Evolutionary conservation across 2,888 invertebrate genomes (phyloP).

Genomic region (Dynastes maya): DNA sequence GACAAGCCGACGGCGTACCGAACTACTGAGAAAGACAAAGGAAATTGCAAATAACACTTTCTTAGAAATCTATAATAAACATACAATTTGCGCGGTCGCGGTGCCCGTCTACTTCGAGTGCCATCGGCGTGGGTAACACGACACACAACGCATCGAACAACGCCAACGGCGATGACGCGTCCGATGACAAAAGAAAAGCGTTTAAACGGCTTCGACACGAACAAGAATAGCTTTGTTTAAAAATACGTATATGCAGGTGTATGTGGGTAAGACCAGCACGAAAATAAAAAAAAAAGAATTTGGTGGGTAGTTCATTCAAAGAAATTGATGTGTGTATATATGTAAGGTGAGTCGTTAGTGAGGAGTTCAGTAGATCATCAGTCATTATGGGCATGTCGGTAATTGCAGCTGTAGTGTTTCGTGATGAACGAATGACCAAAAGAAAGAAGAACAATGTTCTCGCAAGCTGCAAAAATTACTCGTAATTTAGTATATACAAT

Average conservation of each 20-base stretch:
- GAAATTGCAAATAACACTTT: constrained; percentile 50
- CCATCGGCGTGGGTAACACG: constrained; percentile 2
- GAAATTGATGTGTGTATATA: too few relatives aligned
- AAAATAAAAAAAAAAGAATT: too few relatives aligned
- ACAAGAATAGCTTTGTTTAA: too few relatives aligned
- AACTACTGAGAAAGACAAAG: constrained; percentile 48
- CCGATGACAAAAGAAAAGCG: too few relatives aligned
- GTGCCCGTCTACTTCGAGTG: background rate
- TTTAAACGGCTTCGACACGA: too few relatives aligned
- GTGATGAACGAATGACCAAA: background rate
- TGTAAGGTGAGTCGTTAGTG: background rate
- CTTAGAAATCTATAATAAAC: constrained; percentile 48
- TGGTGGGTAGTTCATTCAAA: too few relatives aligned
- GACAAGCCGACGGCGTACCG: constrained; percentile 43
- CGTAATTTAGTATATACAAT: too few relatives aligned
- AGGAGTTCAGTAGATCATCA: background rate
- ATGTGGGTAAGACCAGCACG: too few relatives aligned
- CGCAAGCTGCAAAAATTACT: too few relatives aligned
- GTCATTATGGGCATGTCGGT: background rate
- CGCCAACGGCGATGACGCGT: background rate
- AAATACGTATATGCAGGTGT: too few relatives aligned
- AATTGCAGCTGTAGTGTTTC: background rate
- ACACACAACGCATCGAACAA: background rate
- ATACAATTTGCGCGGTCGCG: constrained; percentile 31
- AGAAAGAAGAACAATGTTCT: background rate